These are phyloP conservation scores for Atrichornis clamosus DNA, from an alignment of 2,113 vertebrate species.

Conservation along the genomic window DNA sequence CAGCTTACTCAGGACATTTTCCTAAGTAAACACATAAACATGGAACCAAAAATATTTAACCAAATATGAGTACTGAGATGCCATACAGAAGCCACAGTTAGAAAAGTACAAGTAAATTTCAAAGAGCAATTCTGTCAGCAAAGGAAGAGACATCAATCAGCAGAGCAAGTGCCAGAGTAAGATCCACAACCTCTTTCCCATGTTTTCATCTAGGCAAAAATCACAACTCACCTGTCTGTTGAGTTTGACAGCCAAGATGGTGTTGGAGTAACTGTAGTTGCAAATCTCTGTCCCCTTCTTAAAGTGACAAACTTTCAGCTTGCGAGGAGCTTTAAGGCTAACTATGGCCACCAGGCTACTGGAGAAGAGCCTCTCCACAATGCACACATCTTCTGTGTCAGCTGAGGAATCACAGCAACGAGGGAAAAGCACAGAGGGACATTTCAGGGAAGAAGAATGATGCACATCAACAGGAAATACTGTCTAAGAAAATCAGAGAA, in stretches of 20 bases:
- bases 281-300: conserved; percentile 99
- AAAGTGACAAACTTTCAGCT: conserved; percentile 98
- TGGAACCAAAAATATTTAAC: not conserved
- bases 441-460: not conserved
- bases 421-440: not conserved
- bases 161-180: not conserved
- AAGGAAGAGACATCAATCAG: not conserved
- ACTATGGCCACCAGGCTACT: conserved; percentile 98
- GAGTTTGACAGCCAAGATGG: conserved; percentile 95
- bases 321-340: conserved; percentile 97
- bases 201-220: not conserved
- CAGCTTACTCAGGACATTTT: not conserved
- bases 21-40: not conserved
- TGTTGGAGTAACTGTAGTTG: conserved; percentile 99
- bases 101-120: not conserved
- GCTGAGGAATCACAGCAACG: conserved; percentile 53
- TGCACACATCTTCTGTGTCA: conserved; percentile 97
- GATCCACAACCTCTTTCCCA: not conserved
- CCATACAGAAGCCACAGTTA: not conserved
- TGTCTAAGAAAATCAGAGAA: not conserved
- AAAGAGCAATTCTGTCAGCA: not conserved
- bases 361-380: conserved; percentile 96
- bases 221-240: conserved; percentile 89
- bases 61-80: not conserved
- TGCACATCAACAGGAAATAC: not conserved